phyloP scores from a whole-genome alignment of 2,888 invertebrate genomes.

The Leucophora obtusa region DNA sequence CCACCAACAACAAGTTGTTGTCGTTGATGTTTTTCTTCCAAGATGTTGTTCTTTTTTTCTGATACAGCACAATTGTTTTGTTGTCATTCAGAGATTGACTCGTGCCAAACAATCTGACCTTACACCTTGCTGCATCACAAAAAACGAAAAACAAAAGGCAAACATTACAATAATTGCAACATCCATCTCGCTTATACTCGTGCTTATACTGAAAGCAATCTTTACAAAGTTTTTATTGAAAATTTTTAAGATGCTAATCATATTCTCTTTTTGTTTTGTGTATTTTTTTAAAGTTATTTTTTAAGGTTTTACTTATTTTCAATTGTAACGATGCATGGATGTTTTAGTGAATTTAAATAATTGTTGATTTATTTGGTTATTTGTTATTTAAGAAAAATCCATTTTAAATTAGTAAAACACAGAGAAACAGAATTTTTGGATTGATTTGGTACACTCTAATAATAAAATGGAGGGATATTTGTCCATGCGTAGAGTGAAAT shows the following conservation, averaged over 20 bases:
- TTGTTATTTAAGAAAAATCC: not conserved
- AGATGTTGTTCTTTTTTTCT: not conserved
- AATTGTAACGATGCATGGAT: conserved; percentile 24
- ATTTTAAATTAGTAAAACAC: conserved; percentile 29
- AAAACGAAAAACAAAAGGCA: conserved; percentile 4
- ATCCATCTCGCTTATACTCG: conserved; percentile 39
- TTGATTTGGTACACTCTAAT: too few relatives aligned
- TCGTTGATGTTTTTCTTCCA: not conserved
- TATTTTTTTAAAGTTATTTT: not conserved
- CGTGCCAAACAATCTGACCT: conserved; percentile 65
- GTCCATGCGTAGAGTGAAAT: too few relatives aligned
- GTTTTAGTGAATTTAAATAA: conserved; percentile 16
- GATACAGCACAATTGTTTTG: conserved; percentile 36
- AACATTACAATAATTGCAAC: conserved; percentile 47
- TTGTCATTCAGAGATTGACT: conserved; percentile 59
- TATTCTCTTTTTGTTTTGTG: conserved; percentile 2
- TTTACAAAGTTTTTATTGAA: conserved; percentile 7
- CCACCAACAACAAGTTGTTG: conserved; percentile 4
- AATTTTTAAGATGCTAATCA: conserved; percentile 15
- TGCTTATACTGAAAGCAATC: conserved; percentile 25
- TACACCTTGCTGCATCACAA: conserved; percentile 48
- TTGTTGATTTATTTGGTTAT: conserved; percentile 6
- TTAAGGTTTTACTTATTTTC: not conserved
- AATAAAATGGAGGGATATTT: too few relatives aligned
- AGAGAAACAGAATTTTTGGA: not conserved